Conservation (phyloP, 1,140 invertebrate species). For the Andrena cerasifolii region DNA sequence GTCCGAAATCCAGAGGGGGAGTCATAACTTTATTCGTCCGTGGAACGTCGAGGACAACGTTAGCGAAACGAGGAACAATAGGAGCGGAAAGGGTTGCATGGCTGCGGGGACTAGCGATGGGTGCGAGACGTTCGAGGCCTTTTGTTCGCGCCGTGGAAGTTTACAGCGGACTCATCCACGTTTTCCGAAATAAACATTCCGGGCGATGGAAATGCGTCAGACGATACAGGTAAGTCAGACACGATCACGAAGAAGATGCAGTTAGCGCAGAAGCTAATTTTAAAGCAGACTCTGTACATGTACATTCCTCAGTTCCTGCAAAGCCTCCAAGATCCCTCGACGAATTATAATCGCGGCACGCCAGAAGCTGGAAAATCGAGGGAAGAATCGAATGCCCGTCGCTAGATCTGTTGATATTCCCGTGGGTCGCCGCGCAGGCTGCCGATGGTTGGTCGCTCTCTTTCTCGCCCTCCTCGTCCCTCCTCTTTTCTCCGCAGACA, state of each 20-base stretch:
- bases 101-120: not conserved
- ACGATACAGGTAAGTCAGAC: no score
- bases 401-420: conserved; percentile 75
- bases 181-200: not conserved
- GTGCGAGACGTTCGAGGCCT: no score
- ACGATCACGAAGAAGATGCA: no score
- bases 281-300: no score
- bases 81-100: conserved; percentile 37
- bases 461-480: conserved; percentile 51
- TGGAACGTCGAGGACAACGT: conserved; percentile 53
- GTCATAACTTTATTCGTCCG: conserved; percentile 63
- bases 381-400: conserved; percentile 44
- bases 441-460: conserved; percentile 67
- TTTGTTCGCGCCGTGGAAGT: not conserved
- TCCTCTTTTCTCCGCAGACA: conserved; percentile 12
- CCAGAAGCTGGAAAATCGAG: not conserved
- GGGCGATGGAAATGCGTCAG: not conserved
- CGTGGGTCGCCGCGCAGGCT: conserved; percentile 74
- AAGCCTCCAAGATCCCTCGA: no score
- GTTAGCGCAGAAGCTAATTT: no score
- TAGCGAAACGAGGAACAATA: conserved; percentile 27
- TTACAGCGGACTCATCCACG: no score
- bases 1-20: conserved; percentile 33
- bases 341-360: no score
- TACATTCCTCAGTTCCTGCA: no score